Conservation (phyloP, 2,113 vertebrate genomes). For the Glaucidium brasilianum region DNA sequence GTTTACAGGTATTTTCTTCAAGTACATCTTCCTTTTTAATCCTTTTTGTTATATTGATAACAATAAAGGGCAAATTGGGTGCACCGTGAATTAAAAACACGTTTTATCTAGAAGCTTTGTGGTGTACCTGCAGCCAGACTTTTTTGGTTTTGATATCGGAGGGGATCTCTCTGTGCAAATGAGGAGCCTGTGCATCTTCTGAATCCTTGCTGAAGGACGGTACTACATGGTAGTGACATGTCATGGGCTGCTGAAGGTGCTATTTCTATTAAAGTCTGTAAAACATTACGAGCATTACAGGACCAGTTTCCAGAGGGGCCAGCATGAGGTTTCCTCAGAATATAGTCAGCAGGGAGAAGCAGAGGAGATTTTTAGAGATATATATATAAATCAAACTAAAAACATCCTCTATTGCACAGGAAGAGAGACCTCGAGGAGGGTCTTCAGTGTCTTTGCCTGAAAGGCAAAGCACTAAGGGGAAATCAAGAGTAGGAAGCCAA, state of each 20-base stretch:
- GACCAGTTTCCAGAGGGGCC: neutral
- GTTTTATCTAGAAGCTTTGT: neutral
- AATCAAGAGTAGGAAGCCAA: neutral
- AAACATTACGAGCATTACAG: neutral
- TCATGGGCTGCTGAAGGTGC: neutral
- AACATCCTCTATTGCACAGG: neutral
- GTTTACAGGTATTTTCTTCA: neutral
- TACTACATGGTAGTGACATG: accelerated
- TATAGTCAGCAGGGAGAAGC: neutral
- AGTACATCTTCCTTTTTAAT: neutral
- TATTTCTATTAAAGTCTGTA: neutral
- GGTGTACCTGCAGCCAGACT: neutral
- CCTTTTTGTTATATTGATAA: neutral
- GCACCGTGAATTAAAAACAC: neutral
- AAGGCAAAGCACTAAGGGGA: neutral
- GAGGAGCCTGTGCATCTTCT: neutral
- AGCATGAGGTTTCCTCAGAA: neutral
- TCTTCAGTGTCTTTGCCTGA: neutral
- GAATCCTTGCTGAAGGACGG: neutral
- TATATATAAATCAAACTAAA: neutral
- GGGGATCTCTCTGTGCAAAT: neutral
- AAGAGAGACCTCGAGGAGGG: neutral
- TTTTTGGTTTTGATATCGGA: neutral
- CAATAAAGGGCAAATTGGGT: neutral
- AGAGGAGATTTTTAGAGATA: neutral